phyloP scores from a whole-genome alignment of 1,140 invertebrate genomes.

The Agraylea sexmaculata region DNA sequence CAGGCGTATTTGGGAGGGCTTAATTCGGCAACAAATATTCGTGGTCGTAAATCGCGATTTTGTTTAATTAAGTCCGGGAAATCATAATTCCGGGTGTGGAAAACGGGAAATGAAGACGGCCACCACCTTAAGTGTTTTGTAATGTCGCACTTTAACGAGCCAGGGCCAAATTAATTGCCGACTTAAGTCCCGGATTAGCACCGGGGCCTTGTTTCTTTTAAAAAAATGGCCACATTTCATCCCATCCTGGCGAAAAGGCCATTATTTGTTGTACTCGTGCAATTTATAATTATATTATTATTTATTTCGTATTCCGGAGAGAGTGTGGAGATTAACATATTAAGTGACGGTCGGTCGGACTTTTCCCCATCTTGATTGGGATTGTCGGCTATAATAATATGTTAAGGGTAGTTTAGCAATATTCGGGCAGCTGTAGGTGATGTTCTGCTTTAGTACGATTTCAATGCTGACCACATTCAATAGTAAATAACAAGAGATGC shows the following conservation, averaged over 20 bases:
- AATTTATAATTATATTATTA: too few relatives aligned
- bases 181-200: constrained; percentile 8
- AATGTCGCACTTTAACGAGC: constrained; percentile 21
- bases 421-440: background rate
- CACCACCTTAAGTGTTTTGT: constrained; percentile 22
- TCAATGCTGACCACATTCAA: constrained; percentile 20
- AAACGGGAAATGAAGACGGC: constrained; percentile 9
- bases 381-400: too few relatives aligned
- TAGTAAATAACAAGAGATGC: constrained; percentile 22
- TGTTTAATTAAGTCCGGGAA: constrained; percentile 34
- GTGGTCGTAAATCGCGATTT: constrained; percentile 36
- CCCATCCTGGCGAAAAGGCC: too few relatives aligned
- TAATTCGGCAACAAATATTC: constrained; percentile 28
- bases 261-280: too few relatives aligned
- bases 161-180: constrained; percentile 8
- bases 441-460: constrained; percentile 19
- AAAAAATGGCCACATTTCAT: too few relatives aligned
- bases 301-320: too few relatives aligned
- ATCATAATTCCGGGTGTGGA: constrained; percentile 19
- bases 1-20: constrained; percentile 18
- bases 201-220: too few relatives aligned
- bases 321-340: too few relatives aligned
- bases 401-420: too few relatives aligned
- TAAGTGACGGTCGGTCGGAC: too few relatives aligned
- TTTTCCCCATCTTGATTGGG: too few relatives aligned